Evolutionary conservation across 2,113 vertebrate genomes (phyloP).

Genomic region (Notarius lentiginosus): DNA sequence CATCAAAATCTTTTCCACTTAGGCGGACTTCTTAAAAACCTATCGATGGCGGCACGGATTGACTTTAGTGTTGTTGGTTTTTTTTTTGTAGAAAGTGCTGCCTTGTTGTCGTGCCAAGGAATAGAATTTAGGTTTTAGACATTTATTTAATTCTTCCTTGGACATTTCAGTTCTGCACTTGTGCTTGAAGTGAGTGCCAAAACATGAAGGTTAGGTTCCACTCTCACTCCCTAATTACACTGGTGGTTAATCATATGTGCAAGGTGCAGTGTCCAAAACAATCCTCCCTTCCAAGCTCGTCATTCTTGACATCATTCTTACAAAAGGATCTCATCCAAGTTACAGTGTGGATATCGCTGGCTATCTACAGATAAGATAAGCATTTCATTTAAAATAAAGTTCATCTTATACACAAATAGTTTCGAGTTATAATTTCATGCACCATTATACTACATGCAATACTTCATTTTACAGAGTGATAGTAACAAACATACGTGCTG

Average conservation of each 20-base stretch:
- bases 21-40: too few species aligned
- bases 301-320: background rate
- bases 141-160: too few species aligned
- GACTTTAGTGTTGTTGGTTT: too few species aligned
- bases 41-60: too few species aligned
- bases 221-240: background rate
- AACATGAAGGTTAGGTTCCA: background rate
- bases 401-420: background rate
- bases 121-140: too few species aligned
- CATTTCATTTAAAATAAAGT: background rate
- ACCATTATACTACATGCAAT: background rate
- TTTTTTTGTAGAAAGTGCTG: too few species aligned
- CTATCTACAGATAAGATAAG: background rate
- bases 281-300: background rate
- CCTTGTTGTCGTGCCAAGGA: too few species aligned
- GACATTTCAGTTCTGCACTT: background rate
- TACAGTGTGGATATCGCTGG: background rate
- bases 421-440: background rate
- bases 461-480: background rate
- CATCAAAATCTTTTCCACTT: too few species aligned
- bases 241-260: constrained; percentile 13
- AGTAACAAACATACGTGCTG: background rate
- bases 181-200: background rate
- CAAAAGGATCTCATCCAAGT: background rate
- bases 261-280: background rate